These are phyloP conservation scores for Diglossa cyanea DNA, from an alignment of 2,797 vertebrate genomes.

Conservation along the genomic window DNA sequence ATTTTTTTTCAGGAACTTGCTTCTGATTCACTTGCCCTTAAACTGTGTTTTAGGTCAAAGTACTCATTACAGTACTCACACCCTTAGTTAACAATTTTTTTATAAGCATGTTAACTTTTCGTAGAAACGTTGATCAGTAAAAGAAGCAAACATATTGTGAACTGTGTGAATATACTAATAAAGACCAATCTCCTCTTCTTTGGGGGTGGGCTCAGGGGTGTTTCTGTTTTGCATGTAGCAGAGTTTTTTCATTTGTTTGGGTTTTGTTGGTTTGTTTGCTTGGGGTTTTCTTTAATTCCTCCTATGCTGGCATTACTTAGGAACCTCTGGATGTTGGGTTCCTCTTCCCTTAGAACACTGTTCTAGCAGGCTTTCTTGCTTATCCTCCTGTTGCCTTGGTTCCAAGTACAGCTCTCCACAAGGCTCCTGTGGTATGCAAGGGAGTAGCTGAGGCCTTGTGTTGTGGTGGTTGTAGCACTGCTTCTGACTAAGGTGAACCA, in stretches of 20 bases:
- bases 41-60: not conserved
- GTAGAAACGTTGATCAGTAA: not conserved
- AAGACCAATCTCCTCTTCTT: not conserved
- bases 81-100: not conserved
- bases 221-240: not conserved
- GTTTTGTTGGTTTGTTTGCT: not conserved
- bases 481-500: not conserved
- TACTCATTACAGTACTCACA: not conserved
- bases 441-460: not conserved
- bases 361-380: not conserved
- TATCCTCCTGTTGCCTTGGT: not conserved
- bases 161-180: not conserved
- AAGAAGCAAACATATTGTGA: not conserved
- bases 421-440: rapidly evolving
- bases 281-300: not conserved
- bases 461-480: not conserved
- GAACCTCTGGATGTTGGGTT: not conserved
- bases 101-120: not conserved
- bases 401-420: not conserved
- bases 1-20: not conserved
- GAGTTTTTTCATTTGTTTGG: not conserved
- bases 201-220: not conserved
- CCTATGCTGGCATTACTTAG: not conserved
- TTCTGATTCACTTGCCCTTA: not conserved
- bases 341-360: not conserved